Evolutionary conservation across 2,797 vertebrate genomes (phyloP).

Genomic region (Alosa sapidissima): DNA sequence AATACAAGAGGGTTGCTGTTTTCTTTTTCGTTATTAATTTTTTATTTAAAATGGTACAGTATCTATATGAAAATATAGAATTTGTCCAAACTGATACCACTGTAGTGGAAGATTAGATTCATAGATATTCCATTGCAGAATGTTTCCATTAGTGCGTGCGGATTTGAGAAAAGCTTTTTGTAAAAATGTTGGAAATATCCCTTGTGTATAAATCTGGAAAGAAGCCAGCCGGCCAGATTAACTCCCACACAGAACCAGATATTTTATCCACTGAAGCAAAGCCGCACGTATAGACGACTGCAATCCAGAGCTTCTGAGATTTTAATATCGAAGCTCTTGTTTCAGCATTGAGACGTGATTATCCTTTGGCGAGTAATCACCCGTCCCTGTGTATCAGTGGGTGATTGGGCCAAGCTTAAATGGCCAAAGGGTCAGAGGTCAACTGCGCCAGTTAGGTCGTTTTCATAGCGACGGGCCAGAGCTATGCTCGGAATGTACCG

Average conservation of each 20-base stretch:
- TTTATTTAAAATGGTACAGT: neutral
- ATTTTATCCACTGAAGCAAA: slow-evolving; percentile 58
- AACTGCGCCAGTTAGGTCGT: slow-evolving; percentile 46
- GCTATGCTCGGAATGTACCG: slow-evolving; percentile 54
- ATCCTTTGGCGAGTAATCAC: slow-evolving; percentile 51
- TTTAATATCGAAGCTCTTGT: slow-evolving; percentile 65
- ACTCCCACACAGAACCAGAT: slow-evolving; percentile 56
- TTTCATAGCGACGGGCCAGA: slow-evolving; percentile 47
- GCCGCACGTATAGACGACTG: slow-evolving; percentile 63
- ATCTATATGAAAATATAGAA: neutral
- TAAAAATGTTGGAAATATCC: slow-evolving; percentile 53
- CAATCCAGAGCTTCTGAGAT: slow-evolving; percentile 43
- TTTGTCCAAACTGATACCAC: neutral
- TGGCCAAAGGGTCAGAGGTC: slow-evolving; percentile 58
- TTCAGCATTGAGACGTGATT: slow-evolving; percentile 60
- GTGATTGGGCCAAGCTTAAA: slow-evolving; percentile 28
- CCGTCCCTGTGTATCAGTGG: slow-evolving; percentile 13
- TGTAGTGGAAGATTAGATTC: neutral
- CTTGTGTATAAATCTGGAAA: slow-evolving; percentile 61
- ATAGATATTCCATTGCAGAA: neutral
- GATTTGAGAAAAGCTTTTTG: slow-evolving; percentile 20
- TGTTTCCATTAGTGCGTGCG: neutral
- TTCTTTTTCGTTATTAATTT: neutral
- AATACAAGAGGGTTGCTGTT: neutral
- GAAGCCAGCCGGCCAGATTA: slow-evolving; percentile 60